These are phyloP conservation scores for Pristionchus exspectatus DNA, from an alignment of 2,888 invertebrate genomes.

Conservation along the genomic window DNA sequence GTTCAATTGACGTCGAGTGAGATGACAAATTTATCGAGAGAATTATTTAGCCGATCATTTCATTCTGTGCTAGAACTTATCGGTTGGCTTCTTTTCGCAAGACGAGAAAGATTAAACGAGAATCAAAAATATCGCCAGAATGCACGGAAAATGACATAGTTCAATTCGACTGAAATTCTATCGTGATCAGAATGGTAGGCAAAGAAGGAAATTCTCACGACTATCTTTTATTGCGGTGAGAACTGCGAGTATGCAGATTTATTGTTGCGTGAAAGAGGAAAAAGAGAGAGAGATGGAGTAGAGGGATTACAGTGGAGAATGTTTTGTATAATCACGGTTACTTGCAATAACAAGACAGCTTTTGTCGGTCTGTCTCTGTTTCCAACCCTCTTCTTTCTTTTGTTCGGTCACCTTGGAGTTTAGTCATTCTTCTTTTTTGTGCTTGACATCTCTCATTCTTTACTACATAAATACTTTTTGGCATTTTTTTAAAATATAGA, in stretches of 20 bases:
- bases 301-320: not conserved
- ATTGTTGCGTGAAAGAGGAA: not conserved
- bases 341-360: not conserved
- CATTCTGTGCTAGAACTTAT: not conserved
- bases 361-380: not conserved
- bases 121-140: not conserved
- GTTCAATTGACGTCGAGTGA: not conserved
- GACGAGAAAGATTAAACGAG: not conserved
- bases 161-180: too few relatives aligned
- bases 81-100: not conserved
- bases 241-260: not conserved
- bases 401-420: not conserved
- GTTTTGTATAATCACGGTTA: not conserved
- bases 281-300: conserved; percentile 1
- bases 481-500: too few relatives aligned
- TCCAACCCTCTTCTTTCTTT: not conserved
- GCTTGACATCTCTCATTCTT: not conserved
- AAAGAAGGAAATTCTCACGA: not conserved
- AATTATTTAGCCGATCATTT: not conserved
- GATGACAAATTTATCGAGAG: not conserved
- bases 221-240: not conserved
- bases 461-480: not conserved
- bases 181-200: too few relatives aligned
- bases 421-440: not conserved
- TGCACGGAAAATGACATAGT: too few relatives aligned